A percentile compares a stretch with the other conserved stretches of the same genome.
Conservation (phyloP, 2,113 vertebrate species). For the Odocoileus hemionus region DNA sequence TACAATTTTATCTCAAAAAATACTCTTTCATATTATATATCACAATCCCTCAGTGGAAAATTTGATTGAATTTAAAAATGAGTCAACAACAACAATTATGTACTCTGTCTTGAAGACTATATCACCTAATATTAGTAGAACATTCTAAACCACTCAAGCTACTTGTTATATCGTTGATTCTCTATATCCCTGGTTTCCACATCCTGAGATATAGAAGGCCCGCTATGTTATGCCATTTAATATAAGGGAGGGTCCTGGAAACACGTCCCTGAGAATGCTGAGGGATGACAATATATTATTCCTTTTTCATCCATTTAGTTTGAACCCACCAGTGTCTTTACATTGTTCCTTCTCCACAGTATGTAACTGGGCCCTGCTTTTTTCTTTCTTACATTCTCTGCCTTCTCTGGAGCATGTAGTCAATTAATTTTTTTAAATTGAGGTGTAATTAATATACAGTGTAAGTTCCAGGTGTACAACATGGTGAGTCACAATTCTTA, state of each 20-base stretch:
- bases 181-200: background rate
- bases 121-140: background rate
- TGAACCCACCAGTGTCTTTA: rapidly evolving
- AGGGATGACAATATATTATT: background rate
- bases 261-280: background rate
- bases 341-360: background rate
- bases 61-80: background rate
- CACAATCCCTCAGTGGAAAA: background rate
- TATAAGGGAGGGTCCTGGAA: background rate
- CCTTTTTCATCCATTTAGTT: background rate
- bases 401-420: background rate
- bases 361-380: background rate
- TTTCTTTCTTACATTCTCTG: background rate
- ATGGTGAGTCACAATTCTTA: background rate
- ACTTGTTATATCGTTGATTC: background rate
- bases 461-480: background rate
- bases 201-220: background rate
- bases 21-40: background rate
- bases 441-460: background rate
- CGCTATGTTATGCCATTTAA: background rate
- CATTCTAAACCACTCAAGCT: background rate
- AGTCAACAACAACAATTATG: background rate
- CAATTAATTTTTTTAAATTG: background rate
- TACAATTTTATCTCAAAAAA: background rate
- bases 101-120: background rate